Base-by-base conservation (phyloP, 1,140 invertebrate genomes). In the Drosophila prosaltans region DNA sequence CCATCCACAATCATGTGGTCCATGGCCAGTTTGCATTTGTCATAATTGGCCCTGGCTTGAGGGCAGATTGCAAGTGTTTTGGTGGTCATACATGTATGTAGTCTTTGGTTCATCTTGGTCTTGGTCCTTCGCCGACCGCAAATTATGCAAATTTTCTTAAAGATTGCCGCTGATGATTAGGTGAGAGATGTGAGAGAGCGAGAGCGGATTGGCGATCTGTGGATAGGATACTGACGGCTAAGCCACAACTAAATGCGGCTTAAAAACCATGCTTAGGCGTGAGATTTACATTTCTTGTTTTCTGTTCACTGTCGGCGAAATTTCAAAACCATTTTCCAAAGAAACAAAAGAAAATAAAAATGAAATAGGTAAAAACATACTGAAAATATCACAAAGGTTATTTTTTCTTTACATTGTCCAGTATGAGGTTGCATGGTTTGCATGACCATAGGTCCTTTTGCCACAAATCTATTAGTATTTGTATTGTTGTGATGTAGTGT, bases 221-320 rank as follows among this genome's bases (percentile, higher is more conserved):
- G 45, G 58, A 45, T 43, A 30, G 61, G 58, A 74, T 69, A 43
- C 66, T 62, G 36, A 26, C 24, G 68, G 80, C 77, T 88, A 69
- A 88, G 83, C 80, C 76, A 55, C 73, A 83, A 72, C 83, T 88
- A 88, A 89, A 89, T 88, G 77, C 83, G 80, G 83, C 77, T 83
- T 88, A 89, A 89, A 77, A 74, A 63, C 63, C 62, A 73, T 80
- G 76, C 80, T 83, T 88, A 88, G 83, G 83, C 83, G 83, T 88
- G 84, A 89, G 83, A 88, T 89, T 88, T 88, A 78, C 74, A 77
- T 75, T 75, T 58, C 41, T 74, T 43, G 16, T 32, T 54, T 45
- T 51, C 32, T 4, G 3, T 16, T 9, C 8, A 61, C 11, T 74
- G 82, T 82, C 83, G 83, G 83, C 76, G 59, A 77, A 77, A 83